These are phyloP conservation scores for Drosophila funebris DNA, from an alignment of 1,140 invertebrate genomes.

Conservation along the genomic window DNA sequence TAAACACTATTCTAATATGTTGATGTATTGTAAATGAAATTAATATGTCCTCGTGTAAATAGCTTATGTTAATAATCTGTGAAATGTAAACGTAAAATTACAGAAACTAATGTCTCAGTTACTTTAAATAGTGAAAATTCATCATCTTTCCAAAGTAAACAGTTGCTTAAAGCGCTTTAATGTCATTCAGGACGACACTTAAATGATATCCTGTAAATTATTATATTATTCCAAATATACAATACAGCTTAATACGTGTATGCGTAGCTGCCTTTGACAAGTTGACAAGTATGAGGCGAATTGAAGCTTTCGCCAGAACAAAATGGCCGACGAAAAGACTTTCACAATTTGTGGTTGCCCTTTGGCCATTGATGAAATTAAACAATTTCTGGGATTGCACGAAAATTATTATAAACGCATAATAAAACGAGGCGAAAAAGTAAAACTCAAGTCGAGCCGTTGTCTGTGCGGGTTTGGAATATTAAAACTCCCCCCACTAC, in stretches of 20 bases:
- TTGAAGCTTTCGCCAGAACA: slow-evolving; percentile 25
- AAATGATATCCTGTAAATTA: not conserved
- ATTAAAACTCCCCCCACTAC: slow-evolving; percentile 46
- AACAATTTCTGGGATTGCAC: slow-evolving; percentile 55
- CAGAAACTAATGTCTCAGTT: too few relatives aligned
- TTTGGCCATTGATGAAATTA: slow-evolving; percentile 59
- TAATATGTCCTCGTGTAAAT: too few relatives aligned
- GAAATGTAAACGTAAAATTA: too few relatives aligned
- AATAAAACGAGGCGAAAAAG: slow-evolving; percentile 44
- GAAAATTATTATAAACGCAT: slow-evolving; percentile 63
- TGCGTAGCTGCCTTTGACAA: not conserved
- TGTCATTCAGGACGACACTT: not conserved
- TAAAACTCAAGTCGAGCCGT: slow-evolving; percentile 34
- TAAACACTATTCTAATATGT: too few relatives aligned
- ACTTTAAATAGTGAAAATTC: too few relatives aligned
- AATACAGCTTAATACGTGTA: not conserved
- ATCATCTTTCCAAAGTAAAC: not conserved
- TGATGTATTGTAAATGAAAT: too few relatives aligned
- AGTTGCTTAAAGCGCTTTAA: not conserved
- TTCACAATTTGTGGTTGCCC: slow-evolving; percentile 25
- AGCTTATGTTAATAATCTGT: too few relatives aligned
- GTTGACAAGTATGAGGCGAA: not conserved
- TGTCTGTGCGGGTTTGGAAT: slow-evolving; percentile 64
- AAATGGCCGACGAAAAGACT: slow-evolving; percentile 45
- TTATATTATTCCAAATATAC: not conserved